These are phyloP conservation scores for Hippocampus barbouri DNA, from an alignment of 2,113 vertebrate species.

Conservation along the genomic window DNA sequence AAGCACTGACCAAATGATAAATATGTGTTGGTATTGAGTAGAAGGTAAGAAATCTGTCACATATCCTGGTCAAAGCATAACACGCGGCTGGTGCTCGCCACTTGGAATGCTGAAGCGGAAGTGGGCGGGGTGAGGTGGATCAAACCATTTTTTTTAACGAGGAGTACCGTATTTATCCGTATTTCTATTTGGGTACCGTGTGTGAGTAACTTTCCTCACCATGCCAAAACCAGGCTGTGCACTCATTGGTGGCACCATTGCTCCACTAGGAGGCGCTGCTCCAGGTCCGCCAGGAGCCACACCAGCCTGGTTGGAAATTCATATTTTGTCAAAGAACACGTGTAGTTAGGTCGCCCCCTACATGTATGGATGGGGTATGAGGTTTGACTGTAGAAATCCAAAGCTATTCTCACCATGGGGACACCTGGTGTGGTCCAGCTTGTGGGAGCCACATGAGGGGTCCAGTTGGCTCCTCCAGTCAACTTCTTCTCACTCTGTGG, in stretches of 20 bases:
- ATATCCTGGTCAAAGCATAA: no score
- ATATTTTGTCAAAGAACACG: not conserved
- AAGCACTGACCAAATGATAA: no score
- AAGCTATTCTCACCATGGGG: constrained; percentile 76
- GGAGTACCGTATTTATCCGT: not conserved
- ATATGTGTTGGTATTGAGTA: no score
- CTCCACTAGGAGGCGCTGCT: constrained; percentile 71
- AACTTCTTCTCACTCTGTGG: constrained; percentile 92
- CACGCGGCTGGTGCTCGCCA: no score
- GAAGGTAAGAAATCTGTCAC: no score
- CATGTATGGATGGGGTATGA: not conserved
- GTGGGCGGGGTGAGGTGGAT: no score
- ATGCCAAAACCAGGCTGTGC: constrained; percentile 86
- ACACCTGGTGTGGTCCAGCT: constrained; percentile 83
- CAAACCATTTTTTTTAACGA: not conserved
- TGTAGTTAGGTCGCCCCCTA: not conserved
- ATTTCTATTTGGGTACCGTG: no score
- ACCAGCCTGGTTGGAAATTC: constrained; percentile 44
- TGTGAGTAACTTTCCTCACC: constrained; percentile 70
- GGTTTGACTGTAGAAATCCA: not conserved
- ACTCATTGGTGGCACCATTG: constrained; percentile 70
- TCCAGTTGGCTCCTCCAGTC: constrained; percentile 97
- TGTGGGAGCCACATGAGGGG: constrained; percentile 88
- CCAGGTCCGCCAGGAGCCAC: constrained; percentile 72
- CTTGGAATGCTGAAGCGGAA: no score